Conservation (phyloP, 2,888 invertebrate genomes). For the Hirtodrosophila confusa region DNA sequence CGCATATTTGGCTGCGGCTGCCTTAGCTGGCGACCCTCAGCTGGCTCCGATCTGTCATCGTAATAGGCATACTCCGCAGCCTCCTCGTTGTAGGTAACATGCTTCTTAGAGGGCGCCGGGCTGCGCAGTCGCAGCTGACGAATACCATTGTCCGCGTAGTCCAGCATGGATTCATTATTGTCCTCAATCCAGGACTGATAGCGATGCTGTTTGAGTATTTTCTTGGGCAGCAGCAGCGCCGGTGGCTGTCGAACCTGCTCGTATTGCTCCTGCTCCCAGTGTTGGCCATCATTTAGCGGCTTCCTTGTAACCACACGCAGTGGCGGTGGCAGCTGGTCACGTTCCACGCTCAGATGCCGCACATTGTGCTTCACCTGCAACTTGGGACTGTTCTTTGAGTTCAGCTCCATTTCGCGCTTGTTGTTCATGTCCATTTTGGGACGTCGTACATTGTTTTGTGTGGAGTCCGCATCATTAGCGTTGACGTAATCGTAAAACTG, state of each 20-base stretch:
- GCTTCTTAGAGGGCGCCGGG: conserved; percentile 60
- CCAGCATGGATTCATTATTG: conserved; percentile 28
- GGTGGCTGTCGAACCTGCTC: conserved; percentile 2
- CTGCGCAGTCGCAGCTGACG: conserved; percentile 60
- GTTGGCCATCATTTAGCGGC: conserved; percentile 56
- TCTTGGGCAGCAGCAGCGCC: conserved; percentile 51
- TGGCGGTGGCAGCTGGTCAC: conserved; percentile 26
- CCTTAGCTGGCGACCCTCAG: conserved; percentile 33
- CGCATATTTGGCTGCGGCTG: conserved; percentile 68
- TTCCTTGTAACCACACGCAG: conserved; percentile 47
- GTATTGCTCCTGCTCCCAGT: conserved; percentile 24
- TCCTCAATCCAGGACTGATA: conserved; percentile 33
- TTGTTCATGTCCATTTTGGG: conserved; percentile 82
- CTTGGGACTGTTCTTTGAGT: conserved; percentile 82
- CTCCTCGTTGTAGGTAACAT: conserved; percentile 74
- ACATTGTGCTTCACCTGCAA: conserved; percentile 79
- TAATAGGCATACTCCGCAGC: conserved; percentile 67
- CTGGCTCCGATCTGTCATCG: conserved; percentile 38
- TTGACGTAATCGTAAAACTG: conserved; percentile 82
- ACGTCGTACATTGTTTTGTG: conserved; percentile 72
- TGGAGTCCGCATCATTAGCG: conserved; percentile 60
- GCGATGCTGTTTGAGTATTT: conserved; percentile 60
- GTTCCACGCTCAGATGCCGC: conserved; percentile 64
- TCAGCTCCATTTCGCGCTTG: conserved; percentile 81
- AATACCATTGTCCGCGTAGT: conserved; percentile 63